Base-by-base conservation (phyloP, 1,140 invertebrate species). In the Zaprionus capensis region DNA sequence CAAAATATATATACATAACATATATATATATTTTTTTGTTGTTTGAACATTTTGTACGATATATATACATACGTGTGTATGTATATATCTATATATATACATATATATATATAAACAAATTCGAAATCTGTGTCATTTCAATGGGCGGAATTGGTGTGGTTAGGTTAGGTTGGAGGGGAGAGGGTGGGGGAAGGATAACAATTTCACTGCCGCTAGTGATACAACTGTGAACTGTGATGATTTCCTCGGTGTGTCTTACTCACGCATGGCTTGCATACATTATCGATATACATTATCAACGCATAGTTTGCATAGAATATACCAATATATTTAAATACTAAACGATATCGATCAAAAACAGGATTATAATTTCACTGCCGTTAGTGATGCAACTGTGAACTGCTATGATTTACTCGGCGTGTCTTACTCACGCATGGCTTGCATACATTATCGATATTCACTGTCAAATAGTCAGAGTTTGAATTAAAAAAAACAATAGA, bases 31-130 rank as follows among this genome's bases (percentile, higher is more conserved):
- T 61, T 55, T 71, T 69, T 70, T 75, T 70, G 67, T 75, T 75
- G 59, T 75, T 71, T 75, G 67, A 71, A 75, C 53, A 58, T 75
- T 75, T 75, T 71, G 72, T 70, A 70, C 71, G 71, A 74, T 69
- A 68, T 69, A 63, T 68, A 62, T 62, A 58, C 17, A 69, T 69
- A 69, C 41, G n/a, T 46, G n/a, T 17, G n/a, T 46, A 17, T 46
- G n/a, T 46, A 70, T 62, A 62, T 12, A 67, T 57, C 56, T 55
- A 75, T 57, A 67, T 66, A 72, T 62, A 57, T 62, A 63, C 22
- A 72, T 71, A 75, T 31, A 74, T 70, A 74, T 58, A 75, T 70
- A 58, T 71, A 71, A 58, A 64, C 53, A 71, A 71, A 75, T 64
- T 44, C 41, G 38, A 44, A 63, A 70, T 49, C 41, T 31, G 36